Base-by-base conservation (phyloP, 2,113 vertebrate genomes). In the Columba livia region DNA sequence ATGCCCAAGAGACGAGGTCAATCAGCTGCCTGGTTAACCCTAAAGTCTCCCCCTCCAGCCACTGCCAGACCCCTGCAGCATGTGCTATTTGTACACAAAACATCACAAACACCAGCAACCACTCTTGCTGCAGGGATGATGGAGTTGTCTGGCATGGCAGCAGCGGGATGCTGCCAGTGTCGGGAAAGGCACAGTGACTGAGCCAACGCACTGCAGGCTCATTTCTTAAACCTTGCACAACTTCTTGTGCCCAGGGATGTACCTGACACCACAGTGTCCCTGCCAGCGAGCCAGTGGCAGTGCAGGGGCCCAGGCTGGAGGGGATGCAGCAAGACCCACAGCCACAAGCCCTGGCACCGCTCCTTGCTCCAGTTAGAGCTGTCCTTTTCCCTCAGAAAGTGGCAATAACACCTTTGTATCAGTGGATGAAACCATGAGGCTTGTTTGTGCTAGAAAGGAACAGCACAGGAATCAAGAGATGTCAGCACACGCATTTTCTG, bases 81-180 rank as follows among this genome's bases (percentile, higher is more conserved):
- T 0, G 4, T n/a, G 25, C 11, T 53, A 0, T 16, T 34, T 15
- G 51, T 42, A 6, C 8, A 25, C 8, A 8, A 10, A 67, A 5
- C 70, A 28, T 21, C 51, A 42, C 79, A 42, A 28, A 53, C 9
- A 4, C 25, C 87, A 66, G 34, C 18, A 4, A 15, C 4, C 1
- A 0, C 38, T 32, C 8, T 0, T 29, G 50, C 31, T 44, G 2
- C 0, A 0, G 36, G 11, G 26, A 9, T 21, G 36, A 25, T 4
- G 3, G 50, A 31, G 14, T 0, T 10, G 15, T 11, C 32, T 81
- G 70, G 50, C 21, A 2, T 0, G 5, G 69, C 69, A 92, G 56
- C 44, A 40, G 19, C 10, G 34, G 44, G 42, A 79, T 58, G 47
- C 57, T 56, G 54, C 29, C 3, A 4, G 14, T 40, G 25, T 11